phyloP scores from a whole-genome alignment of 2,888 invertebrate species.

The Drosophila nr. perissopoda region DNA sequence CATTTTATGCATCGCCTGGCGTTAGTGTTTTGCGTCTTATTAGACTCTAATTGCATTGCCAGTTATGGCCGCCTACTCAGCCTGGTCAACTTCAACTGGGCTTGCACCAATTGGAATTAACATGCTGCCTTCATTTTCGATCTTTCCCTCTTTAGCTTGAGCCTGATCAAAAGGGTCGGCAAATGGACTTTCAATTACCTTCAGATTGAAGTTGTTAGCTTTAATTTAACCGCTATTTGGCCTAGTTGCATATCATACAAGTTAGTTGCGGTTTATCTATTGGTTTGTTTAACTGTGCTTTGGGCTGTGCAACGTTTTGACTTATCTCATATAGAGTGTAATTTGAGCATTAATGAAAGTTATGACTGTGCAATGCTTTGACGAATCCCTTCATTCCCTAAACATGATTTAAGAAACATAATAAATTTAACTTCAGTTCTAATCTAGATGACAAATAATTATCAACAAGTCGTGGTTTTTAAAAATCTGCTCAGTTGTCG shows the following conservation, averaged over 20 bases:
- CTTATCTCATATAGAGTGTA: background rate
- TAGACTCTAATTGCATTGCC: conserved; percentile 77
- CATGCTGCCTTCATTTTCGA: conserved; percentile 11
- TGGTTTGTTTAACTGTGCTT: background rate
- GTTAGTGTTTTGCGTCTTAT: conserved; percentile 78
- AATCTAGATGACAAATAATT: background rate
- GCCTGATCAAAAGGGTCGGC: conserved; percentile 37
- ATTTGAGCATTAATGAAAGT: background rate
- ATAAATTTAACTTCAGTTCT: background rate
- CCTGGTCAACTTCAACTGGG: conserved; percentile 27
- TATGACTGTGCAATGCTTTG: too few relatives aligned
- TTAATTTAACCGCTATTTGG: conserved; percentile 58
- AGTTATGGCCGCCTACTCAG: conserved; percentile 44
- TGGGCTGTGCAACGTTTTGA: too few relatives aligned
- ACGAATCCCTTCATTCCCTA: too few relatives aligned
- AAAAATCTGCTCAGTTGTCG: background rate
- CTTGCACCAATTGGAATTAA: conserved; percentile 50
- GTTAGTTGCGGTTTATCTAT: too few relatives aligned
- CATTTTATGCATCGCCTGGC: conserved; percentile 71
- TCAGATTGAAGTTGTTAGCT: conserved; percentile 26
- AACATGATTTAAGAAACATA: background rate
- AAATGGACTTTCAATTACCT: conserved; percentile 41
- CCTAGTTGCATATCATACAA: conserved; percentile 50
- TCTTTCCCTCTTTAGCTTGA: background rate
- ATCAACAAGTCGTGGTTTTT: background rate